phyloP scores from a whole-genome alignment of 2,888 invertebrate species.

The Ganaspis brasiliensis region DNA sequence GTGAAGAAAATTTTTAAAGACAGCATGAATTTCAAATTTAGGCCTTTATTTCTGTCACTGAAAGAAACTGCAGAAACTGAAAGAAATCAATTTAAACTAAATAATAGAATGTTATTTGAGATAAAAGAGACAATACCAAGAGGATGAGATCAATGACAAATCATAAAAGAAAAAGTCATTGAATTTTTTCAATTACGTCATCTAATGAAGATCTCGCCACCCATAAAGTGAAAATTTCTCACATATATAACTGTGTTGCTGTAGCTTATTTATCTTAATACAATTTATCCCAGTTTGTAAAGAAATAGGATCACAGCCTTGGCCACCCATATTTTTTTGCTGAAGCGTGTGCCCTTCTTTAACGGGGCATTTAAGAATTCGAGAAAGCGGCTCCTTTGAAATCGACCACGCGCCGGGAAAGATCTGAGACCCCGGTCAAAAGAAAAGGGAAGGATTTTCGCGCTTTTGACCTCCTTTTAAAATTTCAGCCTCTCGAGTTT shows the following conservation, averaged over 20 bases:
- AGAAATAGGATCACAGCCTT: constrained; percentile 48
- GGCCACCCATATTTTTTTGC: constrained; percentile 59
- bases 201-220: constrained; percentile 17
- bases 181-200: constrained; percentile 15
- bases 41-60: constrained; percentile 40
- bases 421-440: constrained; percentile 67
- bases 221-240: constrained; percentile 26
- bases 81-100: background rate
- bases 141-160: constrained; percentile 25
- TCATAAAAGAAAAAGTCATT: constrained; percentile 17
- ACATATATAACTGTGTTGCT: background rate
- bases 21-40: constrained; percentile 10
- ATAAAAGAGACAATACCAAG: constrained; percentile 42
- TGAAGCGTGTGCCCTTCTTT: constrained; percentile 59
- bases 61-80: constrained; percentile 7
- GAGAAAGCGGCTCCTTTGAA: constrained; percentile 68
- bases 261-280: constrained; percentile 11
- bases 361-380: constrained; percentile 52
- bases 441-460: constrained; percentile 74
- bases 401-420: constrained; percentile 68
- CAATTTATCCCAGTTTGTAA: constrained; percentile 26
- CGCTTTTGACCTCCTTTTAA: constrained; percentile 72
- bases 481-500: constrained; percentile 54
- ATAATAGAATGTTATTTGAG: background rate
- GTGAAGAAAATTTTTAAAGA: background rate